phyloP scores from a whole-genome alignment of 2,888 invertebrate genomes.

The Amphipoea lucens region DNA sequence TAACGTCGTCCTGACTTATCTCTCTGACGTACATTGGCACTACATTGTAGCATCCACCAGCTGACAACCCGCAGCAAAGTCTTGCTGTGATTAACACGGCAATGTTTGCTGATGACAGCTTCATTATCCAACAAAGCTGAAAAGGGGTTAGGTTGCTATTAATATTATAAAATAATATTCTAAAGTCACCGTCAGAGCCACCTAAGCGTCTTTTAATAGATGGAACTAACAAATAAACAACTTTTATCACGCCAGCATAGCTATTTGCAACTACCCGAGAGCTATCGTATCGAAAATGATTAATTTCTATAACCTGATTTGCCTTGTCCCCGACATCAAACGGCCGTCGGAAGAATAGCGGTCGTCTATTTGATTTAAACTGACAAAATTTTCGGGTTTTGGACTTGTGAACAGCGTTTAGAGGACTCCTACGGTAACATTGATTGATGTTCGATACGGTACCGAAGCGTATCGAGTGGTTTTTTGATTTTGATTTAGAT shows the following conservation, averaged over 20 bases:
- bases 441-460: too few relatives aligned
- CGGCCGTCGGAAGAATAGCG: too few relatives aligned
- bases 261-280: not conserved
- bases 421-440: too few relatives aligned
- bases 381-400: too few relatives aligned
- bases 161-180: not conserved
- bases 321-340: too few relatives aligned
- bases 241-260: not conserved
- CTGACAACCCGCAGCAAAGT: conserved; percentile 75
- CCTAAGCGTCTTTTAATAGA: not conserved
- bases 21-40: conserved; percentile 82
- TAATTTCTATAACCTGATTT: too few relatives aligned
- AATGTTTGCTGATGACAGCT: conserved; percentile 70
- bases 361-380: too few relatives aligned
- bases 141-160: not conserved
- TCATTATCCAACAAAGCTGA: conserved; percentile 81
- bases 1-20: conserved; percentile 80
- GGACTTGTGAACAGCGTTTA: too few relatives aligned
- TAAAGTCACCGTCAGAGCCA: not conserved
- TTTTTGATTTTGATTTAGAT: too few relatives aligned
- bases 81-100: conserved; percentile 75
- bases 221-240: not conserved
- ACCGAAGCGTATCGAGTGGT: too few relatives aligned
- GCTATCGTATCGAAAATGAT: too few relatives aligned
- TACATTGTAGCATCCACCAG: conserved; percentile 79